phyloP scores from a whole-genome alignment of 1,140 invertebrate genomes.

The Ips typographus region DNA sequence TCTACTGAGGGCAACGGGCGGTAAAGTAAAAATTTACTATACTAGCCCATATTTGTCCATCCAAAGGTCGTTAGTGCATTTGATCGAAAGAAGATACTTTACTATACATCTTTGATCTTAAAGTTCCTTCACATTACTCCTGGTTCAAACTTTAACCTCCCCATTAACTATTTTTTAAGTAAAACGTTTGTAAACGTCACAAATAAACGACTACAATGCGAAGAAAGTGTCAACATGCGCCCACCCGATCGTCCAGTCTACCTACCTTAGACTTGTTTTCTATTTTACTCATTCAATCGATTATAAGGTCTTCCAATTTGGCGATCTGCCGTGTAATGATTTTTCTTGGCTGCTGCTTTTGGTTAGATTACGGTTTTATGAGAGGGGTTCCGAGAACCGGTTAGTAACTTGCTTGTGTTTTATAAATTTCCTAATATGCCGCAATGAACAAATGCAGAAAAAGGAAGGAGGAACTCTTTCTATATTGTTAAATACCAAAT shows the following conservation, averaged over 20 bases:
- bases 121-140: no score
- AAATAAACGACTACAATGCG: background rate
- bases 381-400: background rate
- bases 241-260: background rate
- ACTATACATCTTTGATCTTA: no score
- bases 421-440: no score
- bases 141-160: no score
- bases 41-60: no score
- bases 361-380: background rate
- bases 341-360: constrained; percentile 1
- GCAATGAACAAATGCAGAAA: no score
- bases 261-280: background rate
- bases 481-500: no score
- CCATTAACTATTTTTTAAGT: background rate
- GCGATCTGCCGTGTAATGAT: background rate
- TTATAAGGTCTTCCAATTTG: background rate
- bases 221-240: background rate
- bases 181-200: background rate
- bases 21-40: no score
- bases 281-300: constrained; percentile 4
- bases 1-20: no score
- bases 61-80: no score
- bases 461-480: no score
- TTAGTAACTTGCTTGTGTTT: background rate
- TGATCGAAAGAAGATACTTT: no score